Percentiles rank a stretch among this genome's conserved stretches.
phyloP scores from a whole-genome alignment of 1,140 invertebrate genomes.

The Nasonia longicornis region DNA sequence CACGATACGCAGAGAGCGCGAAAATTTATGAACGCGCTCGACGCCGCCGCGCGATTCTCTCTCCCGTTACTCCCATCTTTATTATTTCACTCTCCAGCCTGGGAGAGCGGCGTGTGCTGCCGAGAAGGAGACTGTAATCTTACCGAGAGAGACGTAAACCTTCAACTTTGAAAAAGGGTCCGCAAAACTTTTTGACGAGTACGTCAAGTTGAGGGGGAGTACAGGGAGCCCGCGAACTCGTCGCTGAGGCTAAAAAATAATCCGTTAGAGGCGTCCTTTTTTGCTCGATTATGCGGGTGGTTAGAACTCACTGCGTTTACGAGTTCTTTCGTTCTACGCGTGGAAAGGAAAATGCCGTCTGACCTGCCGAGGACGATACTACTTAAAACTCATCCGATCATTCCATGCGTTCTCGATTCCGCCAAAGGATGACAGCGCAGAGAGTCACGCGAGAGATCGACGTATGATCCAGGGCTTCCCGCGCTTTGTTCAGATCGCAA shows the following conservation, averaged over 20 bases:
- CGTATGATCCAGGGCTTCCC: neutral
- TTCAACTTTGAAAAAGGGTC: conserved; percentile 27
- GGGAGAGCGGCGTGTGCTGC: neutral
- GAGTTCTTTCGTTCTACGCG: too few species aligned
- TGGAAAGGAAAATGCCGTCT: too few species aligned
- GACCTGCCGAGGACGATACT: too few species aligned
- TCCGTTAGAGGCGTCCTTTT: neutral
- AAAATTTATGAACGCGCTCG: conserved; percentile 1
- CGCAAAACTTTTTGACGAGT: conserved; percentile 35
- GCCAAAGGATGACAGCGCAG: too few species aligned
- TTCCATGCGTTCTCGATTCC: too few species aligned
- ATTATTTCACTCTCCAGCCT: neutral
- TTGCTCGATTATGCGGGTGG: too few species aligned
- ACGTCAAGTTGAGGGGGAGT: conserved; percentile 11
- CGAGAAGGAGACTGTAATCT: neutral
- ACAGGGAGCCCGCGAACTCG: too few species aligned
- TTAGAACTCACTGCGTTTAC: too few species aligned
- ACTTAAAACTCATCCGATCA: too few species aligned
- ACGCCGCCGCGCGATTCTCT: neutral
- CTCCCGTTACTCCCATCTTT: conserved; percentile 11
- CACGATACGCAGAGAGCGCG: neutral
- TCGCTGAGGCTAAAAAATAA: neutral
- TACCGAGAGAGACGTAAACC: conserved; percentile 21
- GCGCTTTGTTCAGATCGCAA: neutral
- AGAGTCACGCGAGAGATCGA: neutral